Evolutionary conservation across 2,888 invertebrate genomes (phyloP).

Genomic region (Spodoptera picta): DNA sequence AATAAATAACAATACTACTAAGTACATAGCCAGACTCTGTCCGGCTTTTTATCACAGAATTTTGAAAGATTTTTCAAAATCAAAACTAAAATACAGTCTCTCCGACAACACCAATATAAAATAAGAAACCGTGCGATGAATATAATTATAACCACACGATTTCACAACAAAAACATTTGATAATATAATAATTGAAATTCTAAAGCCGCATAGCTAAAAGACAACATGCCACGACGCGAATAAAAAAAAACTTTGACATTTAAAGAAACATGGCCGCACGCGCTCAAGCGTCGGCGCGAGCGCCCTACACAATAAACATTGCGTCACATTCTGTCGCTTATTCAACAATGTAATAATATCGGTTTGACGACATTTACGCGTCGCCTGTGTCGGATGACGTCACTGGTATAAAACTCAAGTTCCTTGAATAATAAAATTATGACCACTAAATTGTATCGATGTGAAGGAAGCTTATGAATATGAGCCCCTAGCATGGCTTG

Average conservation of each 20-base stretch:
- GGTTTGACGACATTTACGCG: conserved; percentile 31
- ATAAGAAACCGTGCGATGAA: conserved; percentile 20
- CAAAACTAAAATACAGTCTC: conserved; percentile 4
- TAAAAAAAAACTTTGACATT: conserved; percentile 30
- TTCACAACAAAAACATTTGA: conserved; percentile 5
- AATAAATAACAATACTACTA: conserved; percentile 1
- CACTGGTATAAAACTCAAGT: conserved; percentile 8
- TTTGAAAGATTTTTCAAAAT: conserved; percentile 32
- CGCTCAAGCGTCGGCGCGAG: conserved; percentile 77
- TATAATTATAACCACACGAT: conserved; percentile 18
- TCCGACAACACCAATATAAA: conserved; percentile 26
- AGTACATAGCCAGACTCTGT: conserved; percentile 36
- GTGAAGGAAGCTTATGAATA: too few relatives aligned
- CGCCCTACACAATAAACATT: conserved; percentile 64
- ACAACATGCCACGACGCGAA: conserved; percentile 41
- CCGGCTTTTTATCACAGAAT: conserved; percentile 46
- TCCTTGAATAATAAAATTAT: background rate
- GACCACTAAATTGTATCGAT: too few relatives aligned
- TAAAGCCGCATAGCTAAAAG: conserved; percentile 4
- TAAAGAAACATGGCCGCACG: conserved; percentile 80
- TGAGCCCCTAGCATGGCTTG: too few relatives aligned
- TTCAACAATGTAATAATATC: conserved; percentile 58
- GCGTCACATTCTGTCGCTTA: conserved; percentile 59
- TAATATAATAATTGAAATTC: conserved; percentile 7
- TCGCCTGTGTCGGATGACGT: conserved; percentile 21